phyloP scores from a whole-genome alignment of 2,113 vertebrate genomes.

The Callionymus lyra region DNA sequence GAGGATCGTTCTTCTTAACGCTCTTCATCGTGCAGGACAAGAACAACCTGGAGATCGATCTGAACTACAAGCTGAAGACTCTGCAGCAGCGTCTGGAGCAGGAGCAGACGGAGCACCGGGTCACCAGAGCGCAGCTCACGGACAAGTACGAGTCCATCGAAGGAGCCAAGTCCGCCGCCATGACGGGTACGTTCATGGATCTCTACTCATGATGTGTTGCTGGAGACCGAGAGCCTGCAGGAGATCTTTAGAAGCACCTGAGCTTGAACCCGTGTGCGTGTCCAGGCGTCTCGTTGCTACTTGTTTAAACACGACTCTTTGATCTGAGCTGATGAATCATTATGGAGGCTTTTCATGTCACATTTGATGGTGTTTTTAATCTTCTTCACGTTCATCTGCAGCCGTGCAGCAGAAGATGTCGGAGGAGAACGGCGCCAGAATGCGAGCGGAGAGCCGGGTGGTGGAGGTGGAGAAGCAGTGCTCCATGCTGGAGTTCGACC shows the following conservation, averaged over 20 bases:
- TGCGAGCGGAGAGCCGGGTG: constrained; percentile 84
- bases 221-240: constrained; percentile 1
- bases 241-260: constrained; percentile 24
- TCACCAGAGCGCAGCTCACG: constrained; percentile 86
- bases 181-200: constrained; percentile 74
- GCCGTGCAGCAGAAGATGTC: constrained; percentile 93
- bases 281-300: constrained; percentile 21
- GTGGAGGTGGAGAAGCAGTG: constrained; percentile 96
- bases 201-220: too few relatives aligned
- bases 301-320: constrained; percentile 17
- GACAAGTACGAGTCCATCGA: constrained; percentile 96
- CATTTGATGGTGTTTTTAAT: not conserved
- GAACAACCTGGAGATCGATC: constrained; percentile 94
- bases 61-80: constrained; percentile 94
- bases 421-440: constrained; percentile 82
- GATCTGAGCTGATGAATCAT: too few relatives aligned
- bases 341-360: too few relatives aligned
- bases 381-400: constrained; percentile 27
- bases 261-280: constrained; percentile 24
- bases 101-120: constrained; percentile 87
- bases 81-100: constrained; percentile 92
- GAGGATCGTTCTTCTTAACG: too few relatives aligned
- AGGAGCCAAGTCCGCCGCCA: constrained; percentile 90
- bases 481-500: constrained; percentile 95
- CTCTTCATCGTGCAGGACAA: constrained; percentile 73